Base-by-base conservation (phyloP, 1,140 invertebrate species). In the Heliconius melpomene region DNA sequence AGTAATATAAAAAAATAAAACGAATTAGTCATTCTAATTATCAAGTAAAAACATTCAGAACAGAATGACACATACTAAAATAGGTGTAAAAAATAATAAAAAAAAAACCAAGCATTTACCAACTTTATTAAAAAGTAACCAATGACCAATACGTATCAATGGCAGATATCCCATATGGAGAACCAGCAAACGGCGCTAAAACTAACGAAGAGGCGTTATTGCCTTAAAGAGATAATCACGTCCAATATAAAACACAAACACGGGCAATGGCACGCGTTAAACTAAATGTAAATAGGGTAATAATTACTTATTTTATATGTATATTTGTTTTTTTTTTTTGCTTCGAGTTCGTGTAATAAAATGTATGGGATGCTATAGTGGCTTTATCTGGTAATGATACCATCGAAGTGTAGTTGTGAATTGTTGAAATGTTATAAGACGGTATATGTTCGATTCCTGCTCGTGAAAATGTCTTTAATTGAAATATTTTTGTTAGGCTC, bases 221-320 rank as follows among this genome's bases (percentile, higher is more conserved):
- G 2, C 71, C 71, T 72, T 72, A 72, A 72, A 29, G 32, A 38
- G 71, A 40, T 72, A 38, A 72, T 38, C 32, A 38, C 20, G 18
- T 72, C n/a, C 29, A 36, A 72, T 40, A 72, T 46, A 46, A 16
- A 66, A 66, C 2, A 72, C 36, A 72, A 38, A 72, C 36, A 72
- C 71, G 71, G 71, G 29, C 16, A 20, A 3, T 7, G 36, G 71
- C 29, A 72, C 36, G 71, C 36, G 71, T 72, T 38, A 72, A 72
- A 72, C 20, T 72, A 72, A 72, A 72, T 72, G 32, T 72, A 72
- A 72, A 72, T 72, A 72, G 71, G 71, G 7, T 72, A 72, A 40
- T 40, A 72, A 72, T 72, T 36, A 38, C 32, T 38, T 72, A 40
- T 72, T 40, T 72, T n/a, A 72, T 20, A 18, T 66, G 2, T 29